These are phyloP conservation scores for Galaxias olidus DNA, from an alignment of 2,797 vertebrate species.

Conservation along the genomic window DNA sequence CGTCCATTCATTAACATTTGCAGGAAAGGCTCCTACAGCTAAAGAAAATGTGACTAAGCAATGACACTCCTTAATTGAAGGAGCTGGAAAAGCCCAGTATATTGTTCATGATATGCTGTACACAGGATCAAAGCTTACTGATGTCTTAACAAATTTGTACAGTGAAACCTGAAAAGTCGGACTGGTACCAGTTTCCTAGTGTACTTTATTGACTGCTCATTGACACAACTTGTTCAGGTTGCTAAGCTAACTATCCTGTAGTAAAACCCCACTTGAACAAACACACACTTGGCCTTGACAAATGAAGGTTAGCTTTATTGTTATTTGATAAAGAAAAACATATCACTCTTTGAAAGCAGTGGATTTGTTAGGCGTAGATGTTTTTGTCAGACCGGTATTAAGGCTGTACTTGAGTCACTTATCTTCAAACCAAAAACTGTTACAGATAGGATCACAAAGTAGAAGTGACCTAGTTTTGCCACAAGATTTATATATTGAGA, in stretches of 20 bases:
- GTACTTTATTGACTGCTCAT: not conserved
- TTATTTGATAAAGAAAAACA: too few relatives aligned
- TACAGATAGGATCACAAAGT: not conserved
- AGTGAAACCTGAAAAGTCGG: constrained; percentile 40
- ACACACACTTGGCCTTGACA: constrained; percentile 5
- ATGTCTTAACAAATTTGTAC: constrained; percentile 23
- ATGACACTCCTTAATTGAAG: constrained; percentile 29
- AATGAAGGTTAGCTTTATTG: constrained; percentile 35
- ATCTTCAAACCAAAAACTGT: not conserved
- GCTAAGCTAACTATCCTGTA: not conserved
- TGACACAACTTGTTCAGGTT: not conserved
- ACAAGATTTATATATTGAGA: not conserved
- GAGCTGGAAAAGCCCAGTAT: constrained; percentile 25
- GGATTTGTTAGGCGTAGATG: too few relatives aligned
- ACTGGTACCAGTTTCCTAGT: constrained; percentile 25
- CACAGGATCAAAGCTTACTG: constrained; percentile 40
- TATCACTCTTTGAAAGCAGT: too few relatives aligned
- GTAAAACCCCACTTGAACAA: not conserved
- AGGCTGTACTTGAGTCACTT: too few relatives aligned
- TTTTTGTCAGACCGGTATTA: too few relatives aligned
- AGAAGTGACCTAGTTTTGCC: constrained; percentile 25
- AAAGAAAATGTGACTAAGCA: constrained; percentile 10
- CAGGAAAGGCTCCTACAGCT: not conserved
- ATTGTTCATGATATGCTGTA: constrained; percentile 4
- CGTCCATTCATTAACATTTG: not conserved